phyloP scores from a whole-genome alignment of 2,888 invertebrate genomes.

The Lithophane leautieri region DNA sequence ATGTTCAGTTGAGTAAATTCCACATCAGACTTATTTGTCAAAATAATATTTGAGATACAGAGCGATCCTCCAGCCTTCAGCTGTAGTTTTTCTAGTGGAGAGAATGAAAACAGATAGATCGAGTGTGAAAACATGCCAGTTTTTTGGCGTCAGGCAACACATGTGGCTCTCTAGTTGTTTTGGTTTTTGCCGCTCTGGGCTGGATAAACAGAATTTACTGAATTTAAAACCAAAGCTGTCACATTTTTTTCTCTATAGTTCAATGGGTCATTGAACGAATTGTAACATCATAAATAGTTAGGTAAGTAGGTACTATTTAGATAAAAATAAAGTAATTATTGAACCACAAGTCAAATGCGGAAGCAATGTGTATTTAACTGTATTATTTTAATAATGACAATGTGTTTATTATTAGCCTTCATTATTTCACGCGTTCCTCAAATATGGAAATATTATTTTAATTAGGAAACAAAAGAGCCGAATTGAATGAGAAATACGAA shows the following conservation, averaged over 20 bases:
- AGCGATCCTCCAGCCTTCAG: conserved; percentile 12
- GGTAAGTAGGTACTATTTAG: no score
- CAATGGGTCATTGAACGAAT: conserved; percentile 13
- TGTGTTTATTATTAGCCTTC: conserved; percentile 20
- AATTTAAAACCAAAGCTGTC: conserved; percentile 12
- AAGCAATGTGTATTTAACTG: conserved; percentile 10
- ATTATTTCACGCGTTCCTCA: conserved; percentile 27
- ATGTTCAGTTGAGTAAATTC: conserved; percentile 25
- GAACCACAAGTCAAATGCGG: conserved; percentile 6
- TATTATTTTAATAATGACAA: conserved; percentile 23
- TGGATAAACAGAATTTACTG: conserved; percentile 27
- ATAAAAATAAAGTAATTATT: neutral
- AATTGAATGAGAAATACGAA: conserved; percentile 25
- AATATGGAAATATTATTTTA: conserved; percentile 40
- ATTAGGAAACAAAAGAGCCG: conserved; percentile 35
- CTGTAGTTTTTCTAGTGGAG: conserved; percentile 45
- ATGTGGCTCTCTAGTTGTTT: conserved; percentile 49
- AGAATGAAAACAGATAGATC: conserved; percentile 53
- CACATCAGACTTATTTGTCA: conserved; percentile 31
- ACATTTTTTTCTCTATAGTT: neutral
- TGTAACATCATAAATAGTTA: no score
- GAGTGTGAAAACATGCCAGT: conserved; percentile 48
- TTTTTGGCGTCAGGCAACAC: conserved; percentile 55
- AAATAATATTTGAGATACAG: conserved; percentile 45
- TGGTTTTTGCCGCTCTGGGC: conserved; percentile 59